Conservation (phyloP, 2,797 vertebrate species). For the Macrochelys suwanniensis region DNA sequence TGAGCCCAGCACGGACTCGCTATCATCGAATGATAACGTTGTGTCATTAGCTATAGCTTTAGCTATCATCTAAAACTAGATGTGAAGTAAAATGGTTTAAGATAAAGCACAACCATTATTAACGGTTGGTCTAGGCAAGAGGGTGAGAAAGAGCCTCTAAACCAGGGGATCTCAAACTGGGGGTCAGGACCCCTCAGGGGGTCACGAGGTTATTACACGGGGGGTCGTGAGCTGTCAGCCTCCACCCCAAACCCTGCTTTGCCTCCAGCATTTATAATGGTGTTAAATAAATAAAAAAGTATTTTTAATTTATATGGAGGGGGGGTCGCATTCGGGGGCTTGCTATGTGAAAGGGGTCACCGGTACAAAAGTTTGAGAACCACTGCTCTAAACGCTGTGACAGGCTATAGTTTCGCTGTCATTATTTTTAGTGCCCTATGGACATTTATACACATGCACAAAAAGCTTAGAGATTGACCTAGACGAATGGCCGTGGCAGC, state of each 20-base stretch:
- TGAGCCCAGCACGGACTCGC: not conserved
- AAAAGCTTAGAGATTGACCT: slow-evolving; percentile 12
- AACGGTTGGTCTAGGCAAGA: not conserved
- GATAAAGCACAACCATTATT: not conserved
- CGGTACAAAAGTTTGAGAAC: too few relatives aligned
- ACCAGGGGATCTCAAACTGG: not conserved
- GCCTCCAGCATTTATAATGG: too few relatives aligned
- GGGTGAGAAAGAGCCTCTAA: not conserved
- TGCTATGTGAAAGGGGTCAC: too few relatives aligned
- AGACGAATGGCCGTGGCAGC: slow-evolving; percentile 58
- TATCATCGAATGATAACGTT: not conserved
- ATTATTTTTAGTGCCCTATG: slow-evolving; percentile 39
- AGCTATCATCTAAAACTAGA: not conserved
- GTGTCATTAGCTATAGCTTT: not conserved
- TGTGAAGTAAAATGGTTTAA: not conserved
- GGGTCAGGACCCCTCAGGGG: too few relatives aligned
- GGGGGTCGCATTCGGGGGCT: too few relatives aligned
- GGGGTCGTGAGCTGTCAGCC: too few relatives aligned
- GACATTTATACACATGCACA: not conserved
- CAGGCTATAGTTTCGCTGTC: slow-evolving; percentile 28
- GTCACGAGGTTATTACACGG: too few relatives aligned
- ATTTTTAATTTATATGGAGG: too few relatives aligned
- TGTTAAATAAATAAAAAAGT: too few relatives aligned
- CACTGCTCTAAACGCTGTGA: not conserved
- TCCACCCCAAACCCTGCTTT: too few relatives aligned